A percentile compares a stretch with the other conserved stretches of the same genome.
phyloP scores from a whole-genome alignment of 2,113 vertebrate genomes.

The Oreochromis spilurus region DNA sequence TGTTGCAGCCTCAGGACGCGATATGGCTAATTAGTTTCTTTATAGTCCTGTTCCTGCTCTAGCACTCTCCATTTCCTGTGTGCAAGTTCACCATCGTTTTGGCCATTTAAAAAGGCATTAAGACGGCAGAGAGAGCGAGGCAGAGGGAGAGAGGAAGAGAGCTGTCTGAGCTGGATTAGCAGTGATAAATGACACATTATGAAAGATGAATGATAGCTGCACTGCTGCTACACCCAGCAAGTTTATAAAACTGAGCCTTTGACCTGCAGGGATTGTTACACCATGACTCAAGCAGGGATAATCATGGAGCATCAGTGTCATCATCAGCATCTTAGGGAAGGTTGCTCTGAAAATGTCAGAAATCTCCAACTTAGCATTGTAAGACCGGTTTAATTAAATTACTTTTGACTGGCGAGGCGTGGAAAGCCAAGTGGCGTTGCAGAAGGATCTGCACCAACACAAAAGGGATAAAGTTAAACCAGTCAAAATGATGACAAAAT shows the following conservation, averaged over 20 bases:
- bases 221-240: not conserved
- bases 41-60: not conserved
- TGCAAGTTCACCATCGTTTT: not conserved
- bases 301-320: not conserved
- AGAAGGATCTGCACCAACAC: not conserved
- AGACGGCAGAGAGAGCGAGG: not conserved
- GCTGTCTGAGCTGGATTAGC: not conserved
- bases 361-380: not conserved
- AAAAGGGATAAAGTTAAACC: not conserved
- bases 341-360: not conserved
- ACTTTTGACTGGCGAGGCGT: not conserved
- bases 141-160: not conserved
- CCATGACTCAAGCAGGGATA: not conserved
- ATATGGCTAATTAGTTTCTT: not conserved
- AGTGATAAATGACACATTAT: not conserved
- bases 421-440: not conserved
- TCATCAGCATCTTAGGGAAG: not conserved
- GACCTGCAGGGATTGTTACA: not conserved
- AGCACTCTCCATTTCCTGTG: not conserved
- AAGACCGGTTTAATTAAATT: not conserved
- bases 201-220: not conserved
- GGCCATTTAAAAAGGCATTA: not conserved
- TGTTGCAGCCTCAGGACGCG: not conserved
- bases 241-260: not conserved
- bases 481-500: not conserved